Conservation (phyloP, 1,140 invertebrate genomes). For the Drosophila pallidifrons region DNA sequence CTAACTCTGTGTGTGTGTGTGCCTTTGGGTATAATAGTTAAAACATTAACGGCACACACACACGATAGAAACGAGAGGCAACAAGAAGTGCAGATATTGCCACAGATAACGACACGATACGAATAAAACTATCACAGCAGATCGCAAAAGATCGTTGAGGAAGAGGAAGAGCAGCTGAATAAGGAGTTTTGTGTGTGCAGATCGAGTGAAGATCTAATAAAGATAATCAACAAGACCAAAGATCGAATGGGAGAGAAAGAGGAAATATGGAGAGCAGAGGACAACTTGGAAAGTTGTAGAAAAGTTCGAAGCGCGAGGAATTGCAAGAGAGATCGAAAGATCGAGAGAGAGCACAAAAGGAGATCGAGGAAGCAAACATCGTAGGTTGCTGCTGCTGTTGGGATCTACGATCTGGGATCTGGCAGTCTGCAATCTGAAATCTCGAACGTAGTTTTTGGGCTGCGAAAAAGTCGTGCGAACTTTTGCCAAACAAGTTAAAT, state of each 20-base stretch:
- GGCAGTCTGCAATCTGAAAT: background rate
- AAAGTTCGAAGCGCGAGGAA: too few relatives aligned
- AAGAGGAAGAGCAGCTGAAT: background rate
- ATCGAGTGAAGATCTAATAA: background rate
- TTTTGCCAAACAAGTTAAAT: constrained; percentile 52
- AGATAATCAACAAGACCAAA: background rate
- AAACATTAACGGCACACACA: constrained; percentile 52
- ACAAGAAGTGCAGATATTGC: constrained; percentile 46
- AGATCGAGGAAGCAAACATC: too few relatives aligned
- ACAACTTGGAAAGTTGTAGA: too few relatives aligned
- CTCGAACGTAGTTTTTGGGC: background rate
- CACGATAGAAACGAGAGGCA: constrained; percentile 37
- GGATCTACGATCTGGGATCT: background rate
- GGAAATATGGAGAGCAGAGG: background rate
- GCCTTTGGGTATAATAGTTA: constrained; percentile 28
- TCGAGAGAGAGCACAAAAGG: background rate
- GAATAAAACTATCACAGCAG: constrained; percentile 20
- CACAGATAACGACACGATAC: constrained; percentile 44
- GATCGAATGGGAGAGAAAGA: background rate
- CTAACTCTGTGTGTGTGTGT: constrained; percentile 19
- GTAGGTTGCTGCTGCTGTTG: too few relatives aligned
- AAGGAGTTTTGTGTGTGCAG: background rate
- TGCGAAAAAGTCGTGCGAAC: constrained; percentile 60
- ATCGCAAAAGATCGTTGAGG: constrained; percentile 32
- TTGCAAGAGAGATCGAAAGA: background rate